Percentiles rank a stretch among this genome's conserved stretches.
Evolutionary conservation across 2,888 invertebrate species (phyloP).

Genomic region (Lasioglossum malachurum): DNA sequence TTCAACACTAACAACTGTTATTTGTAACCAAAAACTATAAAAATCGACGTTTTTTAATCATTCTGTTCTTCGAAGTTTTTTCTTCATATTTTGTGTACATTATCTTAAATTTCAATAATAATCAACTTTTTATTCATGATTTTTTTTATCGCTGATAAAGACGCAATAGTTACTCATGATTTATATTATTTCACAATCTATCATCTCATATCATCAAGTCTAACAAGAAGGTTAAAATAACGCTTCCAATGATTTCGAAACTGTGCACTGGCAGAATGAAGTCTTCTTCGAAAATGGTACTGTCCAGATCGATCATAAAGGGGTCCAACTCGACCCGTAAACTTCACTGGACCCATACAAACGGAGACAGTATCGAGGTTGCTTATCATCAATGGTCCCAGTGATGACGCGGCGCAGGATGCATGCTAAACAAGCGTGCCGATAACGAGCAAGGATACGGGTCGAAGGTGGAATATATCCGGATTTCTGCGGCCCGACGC

Average conservation of each 20-base stretch:
- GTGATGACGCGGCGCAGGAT: conserved; percentile 26
- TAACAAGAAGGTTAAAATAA: not conserved
- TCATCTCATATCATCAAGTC: too few species aligned
- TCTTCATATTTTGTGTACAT: too few species aligned
- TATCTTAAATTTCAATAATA: too few species aligned
- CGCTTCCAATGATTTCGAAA: not conserved
- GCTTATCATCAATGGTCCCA: conserved; percentile 26
- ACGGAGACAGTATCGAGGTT: conserved; percentile 24
- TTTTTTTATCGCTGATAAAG: too few species aligned
- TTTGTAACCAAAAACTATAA: too few species aligned
- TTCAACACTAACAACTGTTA: too few species aligned
- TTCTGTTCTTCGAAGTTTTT: too few species aligned
- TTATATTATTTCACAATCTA: too few species aligned
- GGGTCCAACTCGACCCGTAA: not conserved
- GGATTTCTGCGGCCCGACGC: conserved; percentile 43
- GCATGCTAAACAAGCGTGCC: conserved; percentile 52
- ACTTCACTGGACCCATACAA: not conserved
- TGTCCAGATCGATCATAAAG: not conserved
- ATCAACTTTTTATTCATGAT: too few species aligned
- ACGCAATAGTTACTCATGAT: too few species aligned
- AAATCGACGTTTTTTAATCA: too few species aligned
- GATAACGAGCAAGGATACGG: conserved; percentile 52
- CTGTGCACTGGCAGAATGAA: not conserved
- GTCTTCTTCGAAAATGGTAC: not conserved
- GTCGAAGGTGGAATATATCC: conserved; percentile 31